Evolutionary conservation across 2,113 vertebrate species (phyloP).

Genomic region (Callaeas wilsoni): DNA sequence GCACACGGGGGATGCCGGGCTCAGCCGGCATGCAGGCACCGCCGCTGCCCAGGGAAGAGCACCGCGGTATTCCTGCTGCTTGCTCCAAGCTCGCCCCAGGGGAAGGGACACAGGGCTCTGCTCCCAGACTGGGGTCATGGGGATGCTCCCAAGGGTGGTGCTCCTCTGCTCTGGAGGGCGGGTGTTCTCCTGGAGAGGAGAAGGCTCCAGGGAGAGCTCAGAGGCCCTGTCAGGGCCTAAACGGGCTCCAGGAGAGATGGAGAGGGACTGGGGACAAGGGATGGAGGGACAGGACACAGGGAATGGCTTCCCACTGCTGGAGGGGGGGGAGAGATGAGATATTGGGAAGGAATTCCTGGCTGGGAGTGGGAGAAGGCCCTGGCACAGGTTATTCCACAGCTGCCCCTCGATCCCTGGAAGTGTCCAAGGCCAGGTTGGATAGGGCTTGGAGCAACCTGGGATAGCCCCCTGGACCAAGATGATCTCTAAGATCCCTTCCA

Average conservation of each 20-base stretch:
- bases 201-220: neutral
- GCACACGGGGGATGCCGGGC: too few relatives aligned
- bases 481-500: neutral
- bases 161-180: neutral
- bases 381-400: neutral
- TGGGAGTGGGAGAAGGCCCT: neutral
- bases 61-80: neutral
- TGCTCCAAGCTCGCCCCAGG: neutral
- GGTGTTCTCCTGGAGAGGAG: rapidly evolving
- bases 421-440: neutral
- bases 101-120: neutral
- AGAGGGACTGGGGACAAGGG: too few relatives aligned
- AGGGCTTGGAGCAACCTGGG: rapidly evolving
- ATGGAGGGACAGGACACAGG: neutral
- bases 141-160: neutral
- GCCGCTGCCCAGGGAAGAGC: too few relatives aligned
- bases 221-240: rapidly evolving
- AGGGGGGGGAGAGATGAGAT: neutral
- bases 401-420: neutral
- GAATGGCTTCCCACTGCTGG: neutral
- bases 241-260: neutral
- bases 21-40: too few relatives aligned
- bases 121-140: rapidly evolving
- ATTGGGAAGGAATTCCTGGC: neutral
- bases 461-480: neutral